These are phyloP conservation scores for Seladonia tumulorum DNA, from an alignment of 2,888 invertebrate genomes.

Conservation along the genomic window DNA sequence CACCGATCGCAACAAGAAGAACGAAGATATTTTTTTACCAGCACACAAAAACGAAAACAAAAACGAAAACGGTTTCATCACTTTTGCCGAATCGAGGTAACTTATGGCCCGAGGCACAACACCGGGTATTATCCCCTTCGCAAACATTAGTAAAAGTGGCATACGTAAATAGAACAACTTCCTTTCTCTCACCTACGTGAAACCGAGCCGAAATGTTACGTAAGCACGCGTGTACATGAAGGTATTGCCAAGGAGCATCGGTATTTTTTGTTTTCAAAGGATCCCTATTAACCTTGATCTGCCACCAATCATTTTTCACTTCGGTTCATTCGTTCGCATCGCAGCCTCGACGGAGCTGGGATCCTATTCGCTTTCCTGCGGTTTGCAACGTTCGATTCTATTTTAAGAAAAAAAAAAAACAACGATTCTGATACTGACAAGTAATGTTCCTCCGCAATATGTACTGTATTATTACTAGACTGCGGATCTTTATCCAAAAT, in stretches of 20 bases:
- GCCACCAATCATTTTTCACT: background rate
- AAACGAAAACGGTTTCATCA: constrained; percentile 23
- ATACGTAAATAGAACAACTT: constrained; percentile 36
- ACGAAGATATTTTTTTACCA: background rate
- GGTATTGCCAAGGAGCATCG: constrained; percentile 26
- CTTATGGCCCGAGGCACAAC: constrained; percentile 21
- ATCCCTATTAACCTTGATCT: constrained; percentile 19
- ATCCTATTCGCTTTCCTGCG: constrained; percentile 3
- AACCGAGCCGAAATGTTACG: constrained; percentile 3
- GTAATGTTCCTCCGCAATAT: background rate
- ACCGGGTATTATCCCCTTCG: constrained; percentile 1
- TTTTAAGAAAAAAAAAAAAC: background rate
- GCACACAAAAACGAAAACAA: background rate
- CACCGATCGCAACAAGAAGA: background rate
- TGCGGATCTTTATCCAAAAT: background rate
- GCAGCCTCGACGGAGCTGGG: background rate
- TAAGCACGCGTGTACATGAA: constrained; percentile 15
- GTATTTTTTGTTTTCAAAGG: constrained; percentile 22
- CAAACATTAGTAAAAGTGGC: constrained; percentile 26
- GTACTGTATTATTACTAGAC: background rate
- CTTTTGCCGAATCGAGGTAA: constrained; percentile 30
- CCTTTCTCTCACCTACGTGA: constrained; percentile 43
- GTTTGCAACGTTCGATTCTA: background rate
- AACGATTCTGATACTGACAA: background rate
- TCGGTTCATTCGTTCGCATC: background rate